A percentile compares a stretch with the other conserved stretches of the same genome.
Conservation (phyloP, 2,888 invertebrate species). For the Pteria penguin region DNA sequence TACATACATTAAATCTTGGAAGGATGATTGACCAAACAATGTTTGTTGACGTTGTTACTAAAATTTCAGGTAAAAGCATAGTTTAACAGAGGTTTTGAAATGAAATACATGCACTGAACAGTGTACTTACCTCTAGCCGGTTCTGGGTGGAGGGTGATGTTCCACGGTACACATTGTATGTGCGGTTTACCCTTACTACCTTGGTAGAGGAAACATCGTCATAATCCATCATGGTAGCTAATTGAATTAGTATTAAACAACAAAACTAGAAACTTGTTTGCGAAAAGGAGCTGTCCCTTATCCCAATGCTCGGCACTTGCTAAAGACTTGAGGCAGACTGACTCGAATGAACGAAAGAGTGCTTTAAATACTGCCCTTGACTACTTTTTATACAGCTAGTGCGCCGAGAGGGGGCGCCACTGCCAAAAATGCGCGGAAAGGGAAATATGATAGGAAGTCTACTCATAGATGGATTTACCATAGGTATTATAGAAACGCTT, state of each 20-base stretch:
- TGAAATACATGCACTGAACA: no score
- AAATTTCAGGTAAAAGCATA: no score
- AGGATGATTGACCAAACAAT: no score
- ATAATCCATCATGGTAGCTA: slow-evolving; percentile 27
- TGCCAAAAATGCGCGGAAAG: slow-evolving; percentile 32
- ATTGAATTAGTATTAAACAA: slow-evolving; percentile 24
- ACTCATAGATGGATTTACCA: slow-evolving; percentile 37
- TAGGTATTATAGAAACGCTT: slow-evolving; percentile 20
- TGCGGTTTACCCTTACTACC: slow-evolving; percentile 59
- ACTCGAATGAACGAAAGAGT: slow-evolving; percentile 67
- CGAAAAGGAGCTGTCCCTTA: slow-evolving; percentile 54
- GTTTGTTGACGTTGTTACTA: no score
- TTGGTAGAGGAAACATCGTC: slow-evolving; percentile 51
- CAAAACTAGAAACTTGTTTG: slow-evolving; percentile 37
- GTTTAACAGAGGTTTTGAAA: no score
- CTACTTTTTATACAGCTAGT: slow-evolving; percentile 65
- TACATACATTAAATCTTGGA: no score
- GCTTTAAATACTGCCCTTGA: slow-evolving; percentile 71
- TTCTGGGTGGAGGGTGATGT: slow-evolving; percentile 78
- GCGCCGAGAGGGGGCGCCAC: slow-evolving; percentile 59
- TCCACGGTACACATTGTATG: slow-evolving; percentile 80
- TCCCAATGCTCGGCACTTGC: slow-evolving; percentile 54
- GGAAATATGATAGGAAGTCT: slow-evolving; percentile 37
- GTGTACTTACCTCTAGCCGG: slow-evolving; percentile 77
- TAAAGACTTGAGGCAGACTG: slow-evolving; percentile 60